Evolutionary conservation across 2,888 invertebrate genomes (phyloP).

Genomic region (Lucinisca nassula): DNA sequence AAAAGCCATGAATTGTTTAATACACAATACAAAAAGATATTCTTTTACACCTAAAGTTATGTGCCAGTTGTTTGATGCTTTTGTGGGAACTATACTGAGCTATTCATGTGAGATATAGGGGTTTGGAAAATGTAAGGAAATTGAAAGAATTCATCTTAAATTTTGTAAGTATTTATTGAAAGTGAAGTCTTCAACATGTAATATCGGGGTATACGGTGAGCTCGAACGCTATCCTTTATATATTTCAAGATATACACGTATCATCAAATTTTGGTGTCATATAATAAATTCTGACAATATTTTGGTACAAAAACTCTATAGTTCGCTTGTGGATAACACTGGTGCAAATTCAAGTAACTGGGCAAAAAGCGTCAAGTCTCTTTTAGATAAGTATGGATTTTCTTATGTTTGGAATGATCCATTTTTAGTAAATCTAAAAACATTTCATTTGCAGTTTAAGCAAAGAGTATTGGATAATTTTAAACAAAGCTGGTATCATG

Average conservation of each 20-base stretch:
- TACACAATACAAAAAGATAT: not conserved
- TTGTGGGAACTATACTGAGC: conserved; percentile 22
- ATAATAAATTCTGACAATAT: not conserved
- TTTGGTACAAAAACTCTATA: not conserved
- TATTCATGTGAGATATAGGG: conserved; percentile 37
- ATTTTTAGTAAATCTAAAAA: not conserved
- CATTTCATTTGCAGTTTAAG: conserved; percentile 10
- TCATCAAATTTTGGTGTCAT: conserved; percentile 28
- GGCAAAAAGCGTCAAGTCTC: not conserved
- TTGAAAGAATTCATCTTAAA: conserved; percentile 34
- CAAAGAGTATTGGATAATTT: not conserved
- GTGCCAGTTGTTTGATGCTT: conserved; percentile 42
- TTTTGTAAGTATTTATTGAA: conserved; percentile 23
- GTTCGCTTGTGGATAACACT: not conserved
- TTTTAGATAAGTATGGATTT: conserved; percentile 20
- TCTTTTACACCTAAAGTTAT: not conserved
- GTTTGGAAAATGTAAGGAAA: not conserved
- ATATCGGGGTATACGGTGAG: conserved; percentile 9
- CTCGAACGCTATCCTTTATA: conserved; percentile 25
- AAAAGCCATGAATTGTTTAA: conserved; percentile 21
- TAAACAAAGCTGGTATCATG: conserved; percentile 5
- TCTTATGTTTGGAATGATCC: not conserved
- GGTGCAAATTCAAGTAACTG: not conserved
- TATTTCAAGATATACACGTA: conserved; percentile 11
- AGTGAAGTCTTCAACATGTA: conserved; percentile 28